Evolutionary conservation across 2,113 vertebrate genomes (phyloP).

Genomic region (Mionectes macconnelli): DNA sequence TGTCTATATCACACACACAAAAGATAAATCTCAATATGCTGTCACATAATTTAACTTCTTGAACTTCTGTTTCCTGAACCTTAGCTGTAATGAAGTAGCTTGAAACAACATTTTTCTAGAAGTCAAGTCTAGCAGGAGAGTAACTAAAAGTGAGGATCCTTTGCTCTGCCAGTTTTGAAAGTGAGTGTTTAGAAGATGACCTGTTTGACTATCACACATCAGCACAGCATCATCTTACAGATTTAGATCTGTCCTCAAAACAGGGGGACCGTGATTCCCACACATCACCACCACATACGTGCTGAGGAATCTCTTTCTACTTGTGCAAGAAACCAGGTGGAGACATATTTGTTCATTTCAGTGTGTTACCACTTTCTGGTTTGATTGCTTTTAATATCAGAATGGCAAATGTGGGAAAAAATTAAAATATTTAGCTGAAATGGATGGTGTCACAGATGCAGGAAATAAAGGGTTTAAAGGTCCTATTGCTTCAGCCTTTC

Average conservation of each 20-base stretch:
- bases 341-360: rapidly evolving
- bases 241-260: neutral
- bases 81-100: neutral
- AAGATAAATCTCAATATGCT: neutral
- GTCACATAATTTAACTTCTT: neutral
- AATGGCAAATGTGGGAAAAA: neutral
- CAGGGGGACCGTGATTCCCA: neutral
- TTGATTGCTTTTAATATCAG: neutral
- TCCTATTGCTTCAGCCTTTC: neutral
- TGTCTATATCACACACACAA: no score
- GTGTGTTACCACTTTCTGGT: neutral
- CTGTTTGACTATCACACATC: neutral
- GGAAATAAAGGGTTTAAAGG: neutral
- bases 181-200: rapidly evolving
- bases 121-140: neutral
- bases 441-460: neutral
- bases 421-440: neutral
- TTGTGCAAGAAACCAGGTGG: rapidly evolving
- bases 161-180: neutral
- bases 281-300: neutral
- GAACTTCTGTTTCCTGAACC: neutral
- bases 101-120: neutral
- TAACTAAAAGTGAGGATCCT: neutral
- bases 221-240: neutral
- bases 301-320: neutral